phyloP scores from a whole-genome alignment of 2,888 invertebrate species.

The Marronus borbonicus region DNA sequence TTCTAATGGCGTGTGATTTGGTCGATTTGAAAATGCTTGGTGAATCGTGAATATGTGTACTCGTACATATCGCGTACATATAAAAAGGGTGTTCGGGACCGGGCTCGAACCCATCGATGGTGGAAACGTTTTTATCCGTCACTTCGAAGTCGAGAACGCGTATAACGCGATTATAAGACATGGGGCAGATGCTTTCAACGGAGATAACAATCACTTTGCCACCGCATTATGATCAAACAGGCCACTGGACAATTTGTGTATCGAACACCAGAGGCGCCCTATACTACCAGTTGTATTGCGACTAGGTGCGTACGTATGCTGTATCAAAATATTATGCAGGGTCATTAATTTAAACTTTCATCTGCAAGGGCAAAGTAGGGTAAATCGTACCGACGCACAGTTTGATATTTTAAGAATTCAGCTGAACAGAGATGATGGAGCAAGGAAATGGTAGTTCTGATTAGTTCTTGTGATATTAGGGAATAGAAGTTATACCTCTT shows the following conservation, averaged over 20 bases:
- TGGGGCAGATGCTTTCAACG: slow-evolving; percentile 58
- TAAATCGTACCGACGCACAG: too few relatives aligned
- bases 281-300: slow-evolving; percentile 20
- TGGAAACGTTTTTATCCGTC: slow-evolving; percentile 58
- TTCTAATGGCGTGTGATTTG: slow-evolving; percentile 50
- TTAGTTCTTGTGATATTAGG: too few relatives aligned
- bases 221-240: slow-evolving; percentile 56
- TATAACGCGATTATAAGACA: slow-evolving; percentile 61
- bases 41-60: slow-evolving; percentile 48
- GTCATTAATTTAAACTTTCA: background rate
- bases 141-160: slow-evolving; percentile 61
- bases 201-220: slow-evolving; percentile 59
- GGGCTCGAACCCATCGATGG: slow-evolving; percentile 48
- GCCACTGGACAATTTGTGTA: slow-evolving; percentile 53
- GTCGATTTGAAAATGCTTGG: slow-evolving; percentile 48
- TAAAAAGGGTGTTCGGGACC: slow-evolving; percentile 38
- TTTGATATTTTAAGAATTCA: too few relatives aligned
- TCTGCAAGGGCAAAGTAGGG: too few relatives aligned
- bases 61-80: slow-evolving; percentile 42
- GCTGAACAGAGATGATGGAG: too few relatives aligned
- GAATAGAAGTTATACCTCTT: too few relatives aligned
- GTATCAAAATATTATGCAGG: background rate
- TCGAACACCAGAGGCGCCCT: slow-evolving; percentile 37
- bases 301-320: background rate
- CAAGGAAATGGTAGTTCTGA: too few relatives aligned